Percentiles rank a stretch among this genome's conserved stretches.
phyloP scores from a whole-genome alignment of 2,888 invertebrate genomes.

The Aethes cnicana region DNA sequence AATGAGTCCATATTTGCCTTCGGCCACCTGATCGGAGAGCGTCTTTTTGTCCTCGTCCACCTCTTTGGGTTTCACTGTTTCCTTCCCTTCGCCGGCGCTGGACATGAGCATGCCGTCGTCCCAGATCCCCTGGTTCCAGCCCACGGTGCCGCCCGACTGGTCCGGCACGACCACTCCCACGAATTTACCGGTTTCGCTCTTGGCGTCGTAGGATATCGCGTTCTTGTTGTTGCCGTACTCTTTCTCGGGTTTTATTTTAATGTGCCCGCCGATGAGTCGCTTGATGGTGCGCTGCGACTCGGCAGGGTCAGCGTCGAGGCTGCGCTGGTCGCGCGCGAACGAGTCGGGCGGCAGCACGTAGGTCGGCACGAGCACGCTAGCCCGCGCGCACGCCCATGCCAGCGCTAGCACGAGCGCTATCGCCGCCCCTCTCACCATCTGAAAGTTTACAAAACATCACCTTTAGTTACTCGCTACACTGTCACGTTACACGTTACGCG shows the following conservation, averaged over 20 bases:
- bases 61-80: constrained; percentile 65
- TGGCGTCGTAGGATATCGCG: constrained; percentile 60
- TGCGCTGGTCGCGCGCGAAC: constrained; percentile 78
- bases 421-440: constrained; percentile 82
- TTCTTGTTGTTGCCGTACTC: constrained; percentile 70
- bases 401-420: constrained; percentile 74
- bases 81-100: constrained; percentile 87
- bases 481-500: constrained; percentile 37
- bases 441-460: constrained; percentile 71
- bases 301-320: constrained; percentile 62
- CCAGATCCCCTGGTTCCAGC: constrained; percentile 82
- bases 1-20: constrained; percentile 94
- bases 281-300: constrained; percentile 83
- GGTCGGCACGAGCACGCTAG: constrained; percentile 78
- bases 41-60: constrained; percentile 91
- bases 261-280: constrained; percentile 86
- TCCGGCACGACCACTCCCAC: constrained; percentile 66
- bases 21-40: constrained; percentile 93
- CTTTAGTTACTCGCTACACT: constrained; percentile 53
- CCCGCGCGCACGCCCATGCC: constrained; percentile 68
- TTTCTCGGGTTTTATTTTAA: constrained; percentile 76
- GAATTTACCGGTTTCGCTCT: constrained; percentile 70
- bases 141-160: constrained; percentile 76
- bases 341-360: constrained; percentile 80
- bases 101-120: constrained; percentile 86